A percentile compares a stretch with the other conserved stretches of the same genome.
Evolutionary conservation across 2,888 invertebrate genomes (phyloP).

Genomic region (Platycheirus albimanus): DNA sequence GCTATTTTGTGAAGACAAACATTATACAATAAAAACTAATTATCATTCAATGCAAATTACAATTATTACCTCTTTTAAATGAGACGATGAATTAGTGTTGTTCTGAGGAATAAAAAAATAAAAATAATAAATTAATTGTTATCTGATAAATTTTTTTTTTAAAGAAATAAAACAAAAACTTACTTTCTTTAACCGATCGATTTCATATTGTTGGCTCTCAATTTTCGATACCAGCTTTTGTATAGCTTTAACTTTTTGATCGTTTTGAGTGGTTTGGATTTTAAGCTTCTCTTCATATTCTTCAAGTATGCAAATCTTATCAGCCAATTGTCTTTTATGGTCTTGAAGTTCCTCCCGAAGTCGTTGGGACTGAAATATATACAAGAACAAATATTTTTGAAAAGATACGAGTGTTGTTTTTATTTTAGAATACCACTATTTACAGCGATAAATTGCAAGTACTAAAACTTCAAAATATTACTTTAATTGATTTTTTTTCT

Average conservation of each 20-base stretch:
- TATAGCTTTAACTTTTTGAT: slow-evolving; percentile 80
- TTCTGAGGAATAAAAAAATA: slow-evolving; percentile 7
- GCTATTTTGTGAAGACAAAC: slow-evolving; percentile 8
- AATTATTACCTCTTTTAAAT: slow-evolving; percentile 46
- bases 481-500: too few species aligned
- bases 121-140: too few species aligned
- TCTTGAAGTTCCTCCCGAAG: slow-evolving; percentile 77
- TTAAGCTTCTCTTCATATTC: slow-evolving; percentile 79
- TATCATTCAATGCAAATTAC: not conserved
- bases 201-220: slow-evolving; percentile 79
- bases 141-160: too few species aligned
- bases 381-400: not conserved
- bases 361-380: slow-evolving; percentile 74
- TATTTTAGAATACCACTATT: not conserved
- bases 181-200: slow-evolving; percentile 77
- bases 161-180: not conserved
- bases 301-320: slow-evolving; percentile 79
- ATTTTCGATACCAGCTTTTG: slow-evolving; percentile 79
- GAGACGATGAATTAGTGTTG: slow-evolving; percentile 49
- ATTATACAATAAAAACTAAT: too few species aligned
- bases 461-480: too few species aligned
- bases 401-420: too few species aligned
- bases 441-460: too few species aligned
- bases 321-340: slow-evolving; percentile 78
- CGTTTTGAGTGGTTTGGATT: slow-evolving; percentile 78